Evolutionary conservation across 2,888 invertebrate species (phyloP), one percentile per base, ranked within the genome.

Genomic region (Nephrotoma guestfalica): DNA sequence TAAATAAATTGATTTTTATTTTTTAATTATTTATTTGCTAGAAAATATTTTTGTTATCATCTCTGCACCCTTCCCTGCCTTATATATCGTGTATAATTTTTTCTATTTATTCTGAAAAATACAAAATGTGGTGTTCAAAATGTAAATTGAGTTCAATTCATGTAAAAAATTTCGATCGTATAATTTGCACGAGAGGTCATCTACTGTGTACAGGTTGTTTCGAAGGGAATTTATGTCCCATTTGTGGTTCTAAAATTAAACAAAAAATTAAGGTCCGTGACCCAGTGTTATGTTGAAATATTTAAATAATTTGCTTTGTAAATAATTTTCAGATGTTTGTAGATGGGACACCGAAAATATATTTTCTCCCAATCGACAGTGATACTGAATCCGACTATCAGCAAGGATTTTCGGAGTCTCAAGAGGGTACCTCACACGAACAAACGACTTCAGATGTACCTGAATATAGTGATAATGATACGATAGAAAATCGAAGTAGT

Each of bases 141-240:
- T 87, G 87, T 87, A 87, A 87, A 87, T 83, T 85, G 86, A 57
- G 86, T 51, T 87, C 87, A 41, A 85, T 87, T n/a, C 87, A 87
- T 86, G 86, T 87, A 41, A 86, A 86, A 87, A 87, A 87, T 87
- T 87, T 71, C 41, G 87, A 87, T 85, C 86, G 87, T 86, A 86
- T 57, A 47, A 86, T 87, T 13, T 87, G 87, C 13, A 86, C 86
- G 41, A 86, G 84, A 51, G 87, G 87, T 6, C 87, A 87, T 41
- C 83, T 87, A 9, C 42, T 87, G 15, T 87, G 87, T 43, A 43
- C 42, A 43, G 43, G 18, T 15, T 85, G 85, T 43, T 43, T 18
- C 5, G 42, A 85, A 85, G 43, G 42, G 13, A 85, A 43, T 18
- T 43, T 43, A 11, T 85, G 85, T 43, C 85, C 85, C 4, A 11